Conservation (phyloP, 2,888 invertebrate species). For the Andrena trimmerana region DNA sequence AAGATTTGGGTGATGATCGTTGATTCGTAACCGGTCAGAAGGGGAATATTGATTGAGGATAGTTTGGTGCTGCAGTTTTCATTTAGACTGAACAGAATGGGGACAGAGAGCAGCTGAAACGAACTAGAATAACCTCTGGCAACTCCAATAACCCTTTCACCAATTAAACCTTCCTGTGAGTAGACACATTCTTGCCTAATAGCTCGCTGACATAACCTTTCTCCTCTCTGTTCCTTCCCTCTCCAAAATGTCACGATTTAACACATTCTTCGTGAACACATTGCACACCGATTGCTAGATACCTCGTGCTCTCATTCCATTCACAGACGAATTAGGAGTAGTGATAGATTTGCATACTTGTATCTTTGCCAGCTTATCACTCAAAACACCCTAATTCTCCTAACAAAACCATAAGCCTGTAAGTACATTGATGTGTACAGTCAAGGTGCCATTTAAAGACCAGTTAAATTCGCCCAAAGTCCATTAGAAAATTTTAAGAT, state of each 20-base stretch:
- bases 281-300: not conserved
- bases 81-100: not conserved
- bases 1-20: not conserved
- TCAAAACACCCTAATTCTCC: no score
- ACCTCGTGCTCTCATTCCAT: not conserved
- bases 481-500: no score
- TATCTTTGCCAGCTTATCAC: no score
- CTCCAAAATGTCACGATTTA: conserved; percentile 6
- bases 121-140: conserved; percentile 43
- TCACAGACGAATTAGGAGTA: no score
- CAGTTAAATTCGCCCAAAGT: no score
- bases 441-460: no score
- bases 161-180: conserved; percentile 51
- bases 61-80: not conserved
- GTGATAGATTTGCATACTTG: no score
- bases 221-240: conserved; percentile 19
- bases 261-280: not conserved
- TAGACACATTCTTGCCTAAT: conserved; percentile 44
- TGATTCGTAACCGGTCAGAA: not conserved
- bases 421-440: no score
- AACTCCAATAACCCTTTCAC: conserved; percentile 49
- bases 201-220: conserved; percentile 42
- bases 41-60: not conserved
- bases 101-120: conserved; percentile 3
- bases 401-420: no score